Base-by-base conservation (phyloP, 2,888 invertebrate genomes). In the Lasius fuliginosus region DNA sequence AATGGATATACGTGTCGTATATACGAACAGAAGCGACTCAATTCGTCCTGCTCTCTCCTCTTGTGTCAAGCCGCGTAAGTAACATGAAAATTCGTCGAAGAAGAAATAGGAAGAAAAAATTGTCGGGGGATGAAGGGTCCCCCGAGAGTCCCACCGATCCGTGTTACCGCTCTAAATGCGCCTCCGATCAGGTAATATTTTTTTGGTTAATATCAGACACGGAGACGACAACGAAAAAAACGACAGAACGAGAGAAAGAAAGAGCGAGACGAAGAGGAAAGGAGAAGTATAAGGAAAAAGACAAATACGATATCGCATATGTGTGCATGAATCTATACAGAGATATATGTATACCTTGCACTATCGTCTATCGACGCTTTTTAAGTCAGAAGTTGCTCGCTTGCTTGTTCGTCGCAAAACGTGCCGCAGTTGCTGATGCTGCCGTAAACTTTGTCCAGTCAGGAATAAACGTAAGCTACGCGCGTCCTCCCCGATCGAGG, bases 11-110 rank as follows among this genome's bases (percentile, higher is more conserved):
- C 85, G 79, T 46, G 23, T 46, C 15, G 65, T 83, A 88, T 89
- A 81, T 36, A 5, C 36, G 36, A 90, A 89, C 90, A 85, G 90
- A 74, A 91, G 92, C 90, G 90, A 92, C 91, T 92, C 92, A 92
- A 93, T 93, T 90, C 91, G 90, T 89, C 87, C 64, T 58, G 71
- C 67, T 33, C 40, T 64, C 46, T 65, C 58, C n/a, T 46, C 30
- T 49, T 12, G 73, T n/a, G 27, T 85, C 71, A 18, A 3, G 30
- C 42, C 33, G 8, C 8, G 53, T 53, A 18, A 53, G 53, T n/a
- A 2, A 2, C 53, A 27, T 36, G 53, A 18, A 89, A 89, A 82
- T 84, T 73, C 23, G 75, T 36, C 76, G 65, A 73, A 53, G 27
- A 58, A 83, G 74, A 76, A 82, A 87, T 42, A 53, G 18, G 49